These are phyloP conservation scores for Rhynchopsitta pachyrhyncha DNA, from an alignment of 2,113 vertebrate species.

Conservation along the genomic window DNA sequence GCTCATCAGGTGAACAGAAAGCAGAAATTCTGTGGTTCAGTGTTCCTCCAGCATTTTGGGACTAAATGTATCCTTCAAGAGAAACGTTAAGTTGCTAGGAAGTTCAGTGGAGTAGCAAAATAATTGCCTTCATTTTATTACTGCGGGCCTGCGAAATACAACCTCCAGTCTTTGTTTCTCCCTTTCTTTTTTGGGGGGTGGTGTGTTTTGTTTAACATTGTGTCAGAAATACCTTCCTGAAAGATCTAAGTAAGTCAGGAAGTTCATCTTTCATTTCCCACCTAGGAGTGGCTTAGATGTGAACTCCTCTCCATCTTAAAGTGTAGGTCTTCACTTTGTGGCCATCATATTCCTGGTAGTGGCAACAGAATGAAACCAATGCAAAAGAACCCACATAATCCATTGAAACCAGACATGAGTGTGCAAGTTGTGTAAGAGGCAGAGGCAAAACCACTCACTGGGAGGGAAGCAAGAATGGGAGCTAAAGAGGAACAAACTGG, in stretches of 20 bases:
- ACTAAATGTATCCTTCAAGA: background rate
- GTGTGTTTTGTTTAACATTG: background rate
- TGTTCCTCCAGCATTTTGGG: background rate
- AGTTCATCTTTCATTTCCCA: background rate
- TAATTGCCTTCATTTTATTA: background rate
- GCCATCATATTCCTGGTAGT: background rate
- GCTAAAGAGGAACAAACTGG: background rate
- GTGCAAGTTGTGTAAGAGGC: accelerated
- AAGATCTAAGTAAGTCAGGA: background rate
- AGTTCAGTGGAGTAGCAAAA: background rate
- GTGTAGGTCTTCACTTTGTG: background rate
- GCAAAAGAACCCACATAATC: background rate
- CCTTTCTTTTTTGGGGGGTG: background rate
- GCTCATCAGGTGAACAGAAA: background rate
- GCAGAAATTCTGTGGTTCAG: background rate
- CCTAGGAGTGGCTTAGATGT: background rate
- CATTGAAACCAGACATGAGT: background rate
- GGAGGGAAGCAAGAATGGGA: background rate
- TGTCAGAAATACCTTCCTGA: background rate
- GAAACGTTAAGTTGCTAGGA: background rate
- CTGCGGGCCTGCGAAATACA: background rate
- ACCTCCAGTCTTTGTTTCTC: too few relatives aligned
- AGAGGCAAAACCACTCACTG: background rate
- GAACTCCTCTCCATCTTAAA: background rate
- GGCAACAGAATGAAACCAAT: background rate